Evolutionary conservation across 2,113 vertebrate genomes (phyloP), one percentile per base, ranked within the genome.

Genomic region (Nanger granti): DNA sequence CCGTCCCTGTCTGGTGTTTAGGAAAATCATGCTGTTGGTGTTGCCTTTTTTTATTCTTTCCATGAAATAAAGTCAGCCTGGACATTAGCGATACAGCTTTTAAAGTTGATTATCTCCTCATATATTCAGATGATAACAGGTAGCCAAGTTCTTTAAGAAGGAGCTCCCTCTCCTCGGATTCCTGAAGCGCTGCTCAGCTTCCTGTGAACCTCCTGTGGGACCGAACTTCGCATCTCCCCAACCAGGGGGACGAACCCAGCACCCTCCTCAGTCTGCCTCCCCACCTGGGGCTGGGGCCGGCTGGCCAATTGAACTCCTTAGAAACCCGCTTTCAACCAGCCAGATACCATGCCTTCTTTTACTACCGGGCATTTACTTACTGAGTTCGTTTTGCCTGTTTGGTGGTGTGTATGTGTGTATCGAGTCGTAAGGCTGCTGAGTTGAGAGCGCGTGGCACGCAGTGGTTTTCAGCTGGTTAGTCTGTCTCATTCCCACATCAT

Each of bases 51-150:
- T 47, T 92, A 10, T 66, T 86, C n/a, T 34, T 92, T 94, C 86
- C 69, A 28, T 96, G 85, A 98, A 98, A 98, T 98, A 98, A 98
- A 98, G 66, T 96, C 90, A 94, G 10, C 89, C 31, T 94, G 93
- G 84, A 95, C 80, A 54, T 41, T 83, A 92, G 73, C 28, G 15
- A 34, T 64, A 89, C 8, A 91, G 90, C 89, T 90, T 89, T 87
- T 28, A 92, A 91, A 86, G n/a, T 92, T 93, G 94, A 88, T 96
- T 60, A 54, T 89, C 85, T 79, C 29, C 54, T 66, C 24, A 11
- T 89, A 31, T 90, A n/a, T 95, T 90, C 52, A 87, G 11, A 88
- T n/a, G 47, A 47, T 47, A 79, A 52, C 22, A 80, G n/a, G 17
- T 49, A 66, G 26, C 80, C 1, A 1, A 57, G 31, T 22, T 84